Evolutionary conservation across 2,797 vertebrate species (phyloP).

Genomic region (Etheostoma nigrum): DNA sequence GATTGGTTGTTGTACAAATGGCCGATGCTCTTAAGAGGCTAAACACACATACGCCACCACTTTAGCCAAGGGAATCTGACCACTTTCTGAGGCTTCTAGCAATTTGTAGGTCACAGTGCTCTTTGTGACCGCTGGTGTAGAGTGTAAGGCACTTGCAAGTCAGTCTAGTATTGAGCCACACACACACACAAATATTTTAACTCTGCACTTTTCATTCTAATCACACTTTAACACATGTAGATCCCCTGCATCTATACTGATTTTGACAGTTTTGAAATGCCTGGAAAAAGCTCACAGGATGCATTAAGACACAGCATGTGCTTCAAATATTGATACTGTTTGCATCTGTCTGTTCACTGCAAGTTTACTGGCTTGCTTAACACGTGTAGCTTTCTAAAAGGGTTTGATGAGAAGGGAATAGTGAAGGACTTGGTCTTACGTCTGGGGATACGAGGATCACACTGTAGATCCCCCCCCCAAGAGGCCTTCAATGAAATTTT

Average conservation of each 20-base stretch:
- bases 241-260: constrained; percentile 12
- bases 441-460: constrained; percentile 72
- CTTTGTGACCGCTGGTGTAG: constrained; percentile 77
- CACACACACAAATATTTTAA: constrained; percentile 29
- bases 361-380: constrained; percentile 25
- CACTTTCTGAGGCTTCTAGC: constrained; percentile 77
- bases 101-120: constrained; percentile 83
- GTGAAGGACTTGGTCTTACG: constrained; percentile 56
- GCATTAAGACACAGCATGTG: constrained; percentile 23
- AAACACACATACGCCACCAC: constrained; percentile 41
- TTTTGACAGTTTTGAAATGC: constrained; percentile 19
- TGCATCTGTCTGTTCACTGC: constrained; percentile 7
- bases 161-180: constrained; percentile 44
- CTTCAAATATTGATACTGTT: constrained; percentile 53
- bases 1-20: constrained; percentile 31
- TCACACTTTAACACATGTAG: constrained; percentile 28
- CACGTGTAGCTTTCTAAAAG: constrained; percentile 29
- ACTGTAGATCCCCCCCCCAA: constrained; percentile 61
- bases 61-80: constrained; percentile 75
- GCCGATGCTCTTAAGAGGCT: constrained; percentile 25
- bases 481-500: constrained; percentile 81
- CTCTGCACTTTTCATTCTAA: constrained; percentile 1
- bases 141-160: constrained; percentile 74
- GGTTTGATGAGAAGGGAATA: constrained; percentile 46
- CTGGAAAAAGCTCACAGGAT: constrained; percentile 16